Percentiles rank a stretch among this genome's conserved stretches.
These are phyloP conservation scores for Antidorcas marsupialis DNA, from an alignment of 2,113 vertebrate species.

Conservation along the genomic window DNA sequence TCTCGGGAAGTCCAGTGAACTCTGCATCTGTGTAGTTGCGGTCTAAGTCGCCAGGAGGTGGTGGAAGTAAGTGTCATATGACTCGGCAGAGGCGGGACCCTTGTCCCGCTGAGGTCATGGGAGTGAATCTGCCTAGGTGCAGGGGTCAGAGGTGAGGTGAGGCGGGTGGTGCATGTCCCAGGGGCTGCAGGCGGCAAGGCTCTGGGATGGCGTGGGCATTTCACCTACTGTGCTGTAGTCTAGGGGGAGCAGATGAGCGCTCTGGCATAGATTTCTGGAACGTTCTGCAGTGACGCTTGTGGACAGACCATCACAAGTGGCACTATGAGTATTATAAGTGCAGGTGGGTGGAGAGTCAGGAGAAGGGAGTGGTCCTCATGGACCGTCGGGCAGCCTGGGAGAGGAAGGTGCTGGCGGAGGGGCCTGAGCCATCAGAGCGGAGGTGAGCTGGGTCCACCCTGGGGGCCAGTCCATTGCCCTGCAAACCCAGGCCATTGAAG, in stretches of 20 bases:
- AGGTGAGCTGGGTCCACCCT: not conserved
- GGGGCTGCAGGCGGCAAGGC: not conserved
- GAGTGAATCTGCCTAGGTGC: fast-evolving
- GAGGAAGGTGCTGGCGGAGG: not conserved
- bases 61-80: fast-evolving
- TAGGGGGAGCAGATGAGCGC: not conserved
- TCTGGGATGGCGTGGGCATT: not conserved
- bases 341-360: not conserved
- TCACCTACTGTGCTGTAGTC: fast-evolving
- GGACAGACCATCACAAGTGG: not conserved
- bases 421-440: fast-evolving
- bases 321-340: fast-evolving
- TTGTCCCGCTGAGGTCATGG: fast-evolving
- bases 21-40: not conserved
- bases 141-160: not conserved
- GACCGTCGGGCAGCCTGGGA: fast-evolving
- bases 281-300: not conserved
- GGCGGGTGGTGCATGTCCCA: no score
- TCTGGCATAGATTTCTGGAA: not conserved
- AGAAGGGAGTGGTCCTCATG: fast-evolving
- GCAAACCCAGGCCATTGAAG: fast-evolving
- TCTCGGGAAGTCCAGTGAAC: fast-evolving
- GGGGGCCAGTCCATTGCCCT: fast-evolving
- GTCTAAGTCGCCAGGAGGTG: fast-evolving
- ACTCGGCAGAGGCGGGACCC: not conserved